Percentiles rank a stretch among this genome's conserved stretches.
phyloP scores from a whole-genome alignment of 2,113 vertebrate species.

The Dendropsophus ebraccatus region DNA sequence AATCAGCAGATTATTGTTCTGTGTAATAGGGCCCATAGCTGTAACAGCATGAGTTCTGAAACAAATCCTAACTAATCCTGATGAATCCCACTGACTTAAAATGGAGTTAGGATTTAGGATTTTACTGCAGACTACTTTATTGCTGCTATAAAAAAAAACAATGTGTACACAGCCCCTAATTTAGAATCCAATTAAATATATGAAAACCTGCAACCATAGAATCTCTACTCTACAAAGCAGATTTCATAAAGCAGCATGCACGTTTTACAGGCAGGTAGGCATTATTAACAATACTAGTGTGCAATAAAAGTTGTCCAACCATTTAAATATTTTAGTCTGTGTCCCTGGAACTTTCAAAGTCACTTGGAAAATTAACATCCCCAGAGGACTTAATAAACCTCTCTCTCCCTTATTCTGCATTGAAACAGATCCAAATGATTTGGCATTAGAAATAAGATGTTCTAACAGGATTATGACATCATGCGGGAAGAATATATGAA shows the following conservation, averaged over 20 bases:
- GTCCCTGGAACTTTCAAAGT: constrained; percentile 37
- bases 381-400: constrained; percentile 27
- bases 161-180: no score
- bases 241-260: neutral
- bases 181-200: no score
- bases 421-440: constrained; percentile 54
- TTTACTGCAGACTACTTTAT: no score
- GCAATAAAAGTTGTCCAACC: constrained; percentile 6
- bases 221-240: neutral
- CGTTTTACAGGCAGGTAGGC: no score
- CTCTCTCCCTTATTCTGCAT: constrained; percentile 19
- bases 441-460: constrained; percentile 56
- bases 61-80: no score
- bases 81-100: no score
- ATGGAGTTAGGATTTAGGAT: no score
- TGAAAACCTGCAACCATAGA: no score
- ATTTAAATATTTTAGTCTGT: constrained; percentile 15
- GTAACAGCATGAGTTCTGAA: neutral
- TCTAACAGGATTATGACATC: constrained; percentile 59
- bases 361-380: constrained; percentile 33
- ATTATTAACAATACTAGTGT: neutral
- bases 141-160: no score
- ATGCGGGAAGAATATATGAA: constrained; percentile 57
- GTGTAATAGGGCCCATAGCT: no score
- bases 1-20: no score